These are phyloP conservation scores for Euphydryas editha DNA, from an alignment of 2,888 invertebrate species.

Conservation along the genomic window DNA sequence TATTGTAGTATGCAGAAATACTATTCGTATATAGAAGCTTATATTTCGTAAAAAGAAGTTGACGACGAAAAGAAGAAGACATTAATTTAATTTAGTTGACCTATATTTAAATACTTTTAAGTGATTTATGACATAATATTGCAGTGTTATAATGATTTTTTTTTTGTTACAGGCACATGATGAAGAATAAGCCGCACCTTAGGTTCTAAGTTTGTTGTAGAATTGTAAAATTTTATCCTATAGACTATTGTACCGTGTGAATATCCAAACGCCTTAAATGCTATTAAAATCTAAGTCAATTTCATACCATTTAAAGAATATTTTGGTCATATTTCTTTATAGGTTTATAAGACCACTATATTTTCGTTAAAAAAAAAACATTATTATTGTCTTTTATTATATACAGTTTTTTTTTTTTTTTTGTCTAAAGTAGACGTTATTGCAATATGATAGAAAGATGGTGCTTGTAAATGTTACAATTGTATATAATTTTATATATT, in stretches of 20 bases:
- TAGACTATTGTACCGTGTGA: constrained; percentile 66
- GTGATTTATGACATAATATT: not conserved
- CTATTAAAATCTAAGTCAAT: constrained; percentile 70
- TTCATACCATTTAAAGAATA: constrained; percentile 67
- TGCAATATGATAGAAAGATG: not conserved
- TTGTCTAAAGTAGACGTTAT: not conserved
- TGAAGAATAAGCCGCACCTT: constrained; percentile 94
- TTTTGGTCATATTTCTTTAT: constrained; percentile 52
- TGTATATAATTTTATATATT: too few relatives aligned
- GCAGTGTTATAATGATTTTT: constrained; percentile 6
- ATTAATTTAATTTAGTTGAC: too few relatives aligned
- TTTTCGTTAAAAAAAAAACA: not conserved
- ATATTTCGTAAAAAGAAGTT: too few relatives aligned
- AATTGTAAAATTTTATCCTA: constrained; percentile 61
- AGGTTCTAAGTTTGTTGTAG: constrained; percentile 85
- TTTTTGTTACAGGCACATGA: constrained; percentile 89
- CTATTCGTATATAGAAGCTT: too few relatives aligned
- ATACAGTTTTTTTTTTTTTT: not conserved
- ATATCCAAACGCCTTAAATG: constrained; percentile 66
- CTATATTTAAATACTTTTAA: too few relatives aligned
- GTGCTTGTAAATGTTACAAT: not conserved
- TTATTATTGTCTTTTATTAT: constrained; percentile 8
- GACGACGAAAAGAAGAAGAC: too few relatives aligned
- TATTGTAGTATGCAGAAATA: too few relatives aligned
- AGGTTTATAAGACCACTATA: constrained; percentile 5